Percentiles rank a stretch among this genome's conserved stretches.
These are phyloP conservation scores for Adelges cooleyi DNA, from an alignment of 1,140 invertebrate genomes.

Conservation along the genomic window DNA sequence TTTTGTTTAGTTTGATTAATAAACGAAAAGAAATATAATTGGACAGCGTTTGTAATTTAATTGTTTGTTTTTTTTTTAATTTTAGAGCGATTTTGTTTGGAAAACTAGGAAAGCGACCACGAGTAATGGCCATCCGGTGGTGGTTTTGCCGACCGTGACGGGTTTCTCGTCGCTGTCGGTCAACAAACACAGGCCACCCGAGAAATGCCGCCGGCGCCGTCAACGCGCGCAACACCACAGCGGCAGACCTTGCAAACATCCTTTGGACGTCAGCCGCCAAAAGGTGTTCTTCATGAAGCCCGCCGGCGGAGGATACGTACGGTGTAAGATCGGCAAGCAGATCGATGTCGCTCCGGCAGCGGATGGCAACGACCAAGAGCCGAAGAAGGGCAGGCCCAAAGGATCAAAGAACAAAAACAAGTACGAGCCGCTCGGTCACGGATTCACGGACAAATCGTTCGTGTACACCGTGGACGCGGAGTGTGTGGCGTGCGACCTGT, in stretches of 20 bases:
- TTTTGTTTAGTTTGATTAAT: too few relatives aligned
- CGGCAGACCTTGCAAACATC: neutral
- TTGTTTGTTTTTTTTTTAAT: neutral
- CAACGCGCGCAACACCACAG: too few relatives aligned
- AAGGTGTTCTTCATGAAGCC: neutral
- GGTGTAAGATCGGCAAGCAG: too few relatives aligned
- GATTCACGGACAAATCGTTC: neutral
- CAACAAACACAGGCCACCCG: too few relatives aligned
- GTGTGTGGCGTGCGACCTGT: neutral
- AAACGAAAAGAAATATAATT: too few relatives aligned
- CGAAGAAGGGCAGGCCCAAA: conserved; percentile 16
- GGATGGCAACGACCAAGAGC: neutral
- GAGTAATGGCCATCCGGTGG: neutral
- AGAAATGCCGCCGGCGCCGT: neutral
- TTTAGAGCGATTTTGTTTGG: neutral
- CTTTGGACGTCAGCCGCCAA: neutral
- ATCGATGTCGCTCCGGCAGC: neutral
- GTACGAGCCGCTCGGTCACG: neutral
- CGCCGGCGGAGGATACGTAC: neutral
- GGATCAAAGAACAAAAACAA: conserved; percentile 20
- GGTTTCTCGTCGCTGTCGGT: too few relatives aligned
- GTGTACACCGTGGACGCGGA: neutral
- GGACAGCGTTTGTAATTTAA: too few relatives aligned
- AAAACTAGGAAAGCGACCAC: neutral
- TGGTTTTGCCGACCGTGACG: neutral